Evolutionary conservation across 2,797 vertebrate species (phyloP), one percentile per base, ranked within the genome.

Genomic region (Neosilurus mollespiculum): DNA sequence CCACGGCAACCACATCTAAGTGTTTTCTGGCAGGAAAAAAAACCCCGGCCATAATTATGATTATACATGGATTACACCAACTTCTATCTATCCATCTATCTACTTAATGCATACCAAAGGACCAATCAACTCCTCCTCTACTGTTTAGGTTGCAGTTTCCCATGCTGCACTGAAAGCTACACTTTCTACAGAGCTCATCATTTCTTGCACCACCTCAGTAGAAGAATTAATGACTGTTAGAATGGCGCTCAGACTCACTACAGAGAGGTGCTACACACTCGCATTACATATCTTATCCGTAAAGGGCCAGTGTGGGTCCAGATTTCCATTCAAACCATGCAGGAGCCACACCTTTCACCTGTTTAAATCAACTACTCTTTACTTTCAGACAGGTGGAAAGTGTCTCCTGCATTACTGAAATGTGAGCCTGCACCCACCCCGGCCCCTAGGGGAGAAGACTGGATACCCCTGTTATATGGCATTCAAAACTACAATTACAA

Each of bases 141-240:
- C 66, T 15, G 26, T 79, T 83, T 73, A 67, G 59, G 78, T 78
- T 75, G 62, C 81, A 81, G 66, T 84, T 76, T 71, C 78, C 81
- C 80, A 71, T 66, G 64, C 51, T 86, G 87, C 75, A 83, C 1
- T 67, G 26, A 80, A 78, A 59, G 58, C n/a, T 71, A 56, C 61
- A 62, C 24, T 81, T 87, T 86, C 56, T 83, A 82, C 70, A 43
- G 34, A 75, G 61, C 85, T 88, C 75, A 85, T 80, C 73, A 82
- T 37, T 79, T 83, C 34, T 77, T 78, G 64, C 26, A 79, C 77
- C 26, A 75, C 30, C 81, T 87, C 82, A 86, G 85, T 80, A 86
- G 72, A 83, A 83, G 81, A 81, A 83, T 64, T 84, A 79, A 75
- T 78, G 69, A 61, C n/a, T 76, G 72, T 37, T 49, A 81, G 43